A percentile compares a stretch with the other conserved stretches of the same genome.
These are phyloP conservation scores for Rhinichthys klamathensis DNA, from an alignment of 2,113 vertebrate genomes.

Conservation along the genomic window DNA sequence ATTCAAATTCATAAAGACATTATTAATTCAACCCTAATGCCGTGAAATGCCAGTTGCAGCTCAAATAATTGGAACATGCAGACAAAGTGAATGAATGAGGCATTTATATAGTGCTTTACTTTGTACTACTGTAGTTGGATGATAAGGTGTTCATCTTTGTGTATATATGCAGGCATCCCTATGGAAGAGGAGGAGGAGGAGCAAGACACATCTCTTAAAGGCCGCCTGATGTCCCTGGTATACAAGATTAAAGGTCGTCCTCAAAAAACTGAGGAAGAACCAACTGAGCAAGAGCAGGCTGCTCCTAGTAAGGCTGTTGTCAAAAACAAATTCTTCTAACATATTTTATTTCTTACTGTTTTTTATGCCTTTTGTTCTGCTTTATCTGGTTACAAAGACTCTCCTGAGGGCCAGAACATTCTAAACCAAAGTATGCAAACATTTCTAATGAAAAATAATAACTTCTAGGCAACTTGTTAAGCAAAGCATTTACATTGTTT, in stretches of 20 bases:
- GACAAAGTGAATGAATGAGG: neutral
- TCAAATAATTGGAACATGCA: neutral
- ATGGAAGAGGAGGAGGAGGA: slow-evolving; percentile 89
- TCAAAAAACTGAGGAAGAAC: slow-evolving; percentile 82
- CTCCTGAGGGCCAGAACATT: neutral
- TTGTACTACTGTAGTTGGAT: neutral
- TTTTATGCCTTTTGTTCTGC: neutral
- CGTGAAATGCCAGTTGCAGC: neutral
- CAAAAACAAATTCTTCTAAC: neutral
- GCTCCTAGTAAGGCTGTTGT: slow-evolving; percentile 83
- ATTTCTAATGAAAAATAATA: neutral
- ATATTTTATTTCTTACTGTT: neutral
- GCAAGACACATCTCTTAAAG: slow-evolving; percentile 87
- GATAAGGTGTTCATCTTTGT: neutral
- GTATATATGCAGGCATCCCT: slow-evolving; percentile 83
- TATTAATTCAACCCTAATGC: neutral
- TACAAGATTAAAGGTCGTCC: slow-evolving; percentile 91
- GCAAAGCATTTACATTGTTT: neutral
- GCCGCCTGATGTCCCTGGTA: slow-evolving; percentile 85
- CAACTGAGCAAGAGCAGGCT: slow-evolving; percentile 80
- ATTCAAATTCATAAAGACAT: neutral
- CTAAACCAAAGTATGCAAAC: neutral
- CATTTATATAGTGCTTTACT: too few species aligned
- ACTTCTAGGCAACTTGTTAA: neutral
- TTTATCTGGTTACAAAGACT: neutral